phyloP scores from a whole-genome alignment of 2,797 vertebrate genomes.

The Dendrocincla fuliginosa region DNA sequence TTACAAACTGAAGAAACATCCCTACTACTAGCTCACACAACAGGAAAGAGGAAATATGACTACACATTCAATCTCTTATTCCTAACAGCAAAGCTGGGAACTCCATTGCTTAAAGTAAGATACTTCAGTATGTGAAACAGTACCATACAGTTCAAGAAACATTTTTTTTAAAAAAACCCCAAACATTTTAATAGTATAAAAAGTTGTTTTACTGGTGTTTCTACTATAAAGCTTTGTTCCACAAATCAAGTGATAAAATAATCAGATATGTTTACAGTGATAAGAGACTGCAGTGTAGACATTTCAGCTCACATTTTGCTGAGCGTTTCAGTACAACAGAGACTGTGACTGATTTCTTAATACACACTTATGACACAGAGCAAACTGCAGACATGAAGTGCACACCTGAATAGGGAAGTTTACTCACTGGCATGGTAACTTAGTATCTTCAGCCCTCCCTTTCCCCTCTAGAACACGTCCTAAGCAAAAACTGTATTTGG shows the following conservation, averaged over 20 bases:
- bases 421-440: not conserved
- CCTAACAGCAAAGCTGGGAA: slow-evolving; percentile 65
- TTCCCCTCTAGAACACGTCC: not conserved
- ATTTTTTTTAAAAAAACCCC: not conserved
- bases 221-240: slow-evolving; percentile 74
- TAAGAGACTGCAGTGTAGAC: slow-evolving; percentile 71
- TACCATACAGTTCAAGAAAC: slow-evolving; percentile 69
- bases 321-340: slow-evolving; percentile 37
- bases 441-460: not conserved
- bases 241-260: slow-evolving; percentile 69
- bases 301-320: slow-evolving; percentile 60
- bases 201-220: slow-evolving; percentile 75
- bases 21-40: slow-evolving; percentile 59
- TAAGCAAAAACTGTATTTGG: not conserved
- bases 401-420: slow-evolving; percentile 4
- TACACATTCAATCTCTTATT: slow-evolving; percentile 67
- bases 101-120: slow-evolving; percentile 50
- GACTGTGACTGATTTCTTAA: slow-evolving; percentile 42
- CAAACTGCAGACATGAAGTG: slow-evolving; percentile 44
- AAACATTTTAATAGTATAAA: slow-evolving; percentile 72
- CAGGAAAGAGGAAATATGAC: slow-evolving; percentile 60
- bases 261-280: slow-evolving; percentile 68
- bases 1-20: slow-evolving; percentile 62
- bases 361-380: slow-evolving; percentile 49
- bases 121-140: slow-evolving; percentile 68